A percentile compares a stretch with the other conserved stretches of the same genome.
These are phyloP conservation scores for Gambelia wislizenii DNA, from an alignment of 2,797 vertebrate species.

Conservation along the genomic window DNA sequence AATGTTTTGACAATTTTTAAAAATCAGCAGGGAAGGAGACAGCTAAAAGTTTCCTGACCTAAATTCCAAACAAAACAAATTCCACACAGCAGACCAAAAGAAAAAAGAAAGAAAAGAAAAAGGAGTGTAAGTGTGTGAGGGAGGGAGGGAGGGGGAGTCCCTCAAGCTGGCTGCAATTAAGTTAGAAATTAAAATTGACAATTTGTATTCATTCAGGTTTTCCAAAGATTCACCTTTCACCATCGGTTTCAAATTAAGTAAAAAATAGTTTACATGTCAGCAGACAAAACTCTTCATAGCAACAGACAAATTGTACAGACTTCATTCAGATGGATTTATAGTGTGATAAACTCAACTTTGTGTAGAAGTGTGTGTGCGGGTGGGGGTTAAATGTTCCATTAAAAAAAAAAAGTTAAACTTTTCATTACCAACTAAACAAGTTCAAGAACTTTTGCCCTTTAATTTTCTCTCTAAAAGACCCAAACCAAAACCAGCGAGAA, in stretches of 20 bases:
- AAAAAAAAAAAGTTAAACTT: constrained; percentile 35
- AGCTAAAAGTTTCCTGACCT: constrained; percentile 18
- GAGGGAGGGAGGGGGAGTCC: constrained; percentile 45
- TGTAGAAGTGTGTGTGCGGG: too few species aligned
- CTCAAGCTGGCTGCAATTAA: constrained; percentile 32
- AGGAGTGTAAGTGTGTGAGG: too few species aligned
- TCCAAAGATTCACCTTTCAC: constrained; percentile 15
- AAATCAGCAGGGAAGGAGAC: constrained; percentile 9
- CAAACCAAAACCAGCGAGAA: background rate
- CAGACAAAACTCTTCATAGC: background rate
- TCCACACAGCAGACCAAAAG: background rate
- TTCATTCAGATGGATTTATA: constrained; percentile 13
- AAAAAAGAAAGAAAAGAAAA: too few species aligned
- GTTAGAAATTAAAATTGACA: constrained; percentile 30
- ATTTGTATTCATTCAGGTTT: constrained; percentile 26
- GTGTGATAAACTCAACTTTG: constrained; percentile 39
- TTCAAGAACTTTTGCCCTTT: background rate
- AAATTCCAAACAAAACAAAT: background rate
- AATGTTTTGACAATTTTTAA: constrained; percentile 34
- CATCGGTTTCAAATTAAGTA: constrained; percentile 31
- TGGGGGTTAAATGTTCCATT: background rate
- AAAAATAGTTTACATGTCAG: constrained; percentile 39
- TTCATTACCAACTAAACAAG: constrained; percentile 37
- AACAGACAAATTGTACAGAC: constrained; percentile 23
- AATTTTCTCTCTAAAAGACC: background rate